Evolutionary conservation across 2,113 vertebrate species (phyloP), one percentile per base, ranked within the genome.

Genomic region (Gobiocypris rarus): DNA sequence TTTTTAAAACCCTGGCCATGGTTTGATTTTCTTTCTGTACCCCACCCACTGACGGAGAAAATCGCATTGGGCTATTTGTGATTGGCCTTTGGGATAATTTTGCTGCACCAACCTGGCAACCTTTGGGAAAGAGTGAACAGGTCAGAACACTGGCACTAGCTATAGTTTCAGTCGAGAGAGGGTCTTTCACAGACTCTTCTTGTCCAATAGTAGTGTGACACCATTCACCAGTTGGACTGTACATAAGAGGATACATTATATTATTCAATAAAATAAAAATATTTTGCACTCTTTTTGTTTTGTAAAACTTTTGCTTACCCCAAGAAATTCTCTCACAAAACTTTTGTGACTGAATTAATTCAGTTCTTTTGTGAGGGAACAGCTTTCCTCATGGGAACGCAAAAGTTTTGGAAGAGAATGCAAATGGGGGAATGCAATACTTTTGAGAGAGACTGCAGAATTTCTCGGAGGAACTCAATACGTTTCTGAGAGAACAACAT

Each of bases 111-210:
- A 54, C 6, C 17, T 54, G 52, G 52, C 17, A 54, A 1, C 52
- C 17, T 19, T 38, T 52, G 6, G 17, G 56, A 71, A 65, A 87
- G 63, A 82, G 89, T 88, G 87, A 82, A 89, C 90, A 88, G 87
- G 50, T 88, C 89, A 86, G 89, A 76, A 88, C 89, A 86, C 54
- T 73, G 73, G 84, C 86, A 87, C 58, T 41, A 1, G 56, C 88
- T 93, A 92, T 83, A 70, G 50, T 94, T 94, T 93, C 92, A 92
- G 82, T 69, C 43, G 50, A 83, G 24, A 59, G 83, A 69, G 52
- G 52, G 56, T 59, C 22, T 78, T 78, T 54, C 75, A 79, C 34
- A 26, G 5, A 5, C 6, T 78, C 13, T 11, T 75, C 3, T 26
- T 74, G 50, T 50, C 13, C 28, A 3, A 7, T 38, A 34, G 24